Percentiles rank a stretch among this genome's conserved stretches.
Conservation (phyloP, 2,113 vertebrate species). For the Megalops atlanticus region DNA sequence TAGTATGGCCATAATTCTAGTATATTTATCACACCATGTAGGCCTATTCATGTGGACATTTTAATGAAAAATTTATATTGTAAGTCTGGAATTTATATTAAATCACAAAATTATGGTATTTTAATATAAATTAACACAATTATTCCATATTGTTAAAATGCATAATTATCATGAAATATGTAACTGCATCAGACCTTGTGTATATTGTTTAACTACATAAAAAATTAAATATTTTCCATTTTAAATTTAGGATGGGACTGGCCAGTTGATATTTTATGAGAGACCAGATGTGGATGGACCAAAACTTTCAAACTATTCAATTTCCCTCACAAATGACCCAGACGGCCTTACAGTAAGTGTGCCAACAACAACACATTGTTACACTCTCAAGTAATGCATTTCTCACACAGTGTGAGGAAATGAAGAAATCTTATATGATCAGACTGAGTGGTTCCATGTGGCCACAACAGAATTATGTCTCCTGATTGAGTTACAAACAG, state of each 20-base stretch:
- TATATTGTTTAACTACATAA: not conserved
- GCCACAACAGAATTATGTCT: too few relatives aligned
- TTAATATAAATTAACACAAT: not conserved
- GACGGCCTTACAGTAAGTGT: slow-evolving; percentile 66
- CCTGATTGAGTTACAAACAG: too few relatives aligned
- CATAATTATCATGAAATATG: not conserved
- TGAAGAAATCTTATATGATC: not conserved
- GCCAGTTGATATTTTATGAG: slow-evolving; percentile 84
- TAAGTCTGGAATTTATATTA: too few relatives aligned
- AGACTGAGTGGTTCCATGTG: too few relatives aligned
- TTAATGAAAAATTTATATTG: too few relatives aligned
- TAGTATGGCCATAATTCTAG: not conserved
- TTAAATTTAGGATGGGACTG: slow-evolving; percentile 65
- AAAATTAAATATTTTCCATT: not conserved
- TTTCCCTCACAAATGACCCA: slow-evolving; percentile 70
- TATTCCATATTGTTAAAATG: not conserved
- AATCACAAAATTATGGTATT: not conserved
- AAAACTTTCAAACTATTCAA: slow-evolving; percentile 75
- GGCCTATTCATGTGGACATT: too few relatives aligned
- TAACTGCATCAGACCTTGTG: too few relatives aligned
- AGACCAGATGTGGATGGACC: slow-evolving; percentile 75
- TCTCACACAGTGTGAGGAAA: accelerated
- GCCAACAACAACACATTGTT: not conserved
- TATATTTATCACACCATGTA: too few relatives aligned
- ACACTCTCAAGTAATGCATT: not conserved